Evolutionary conservation across 2,797 vertebrate genomes (phyloP).

Genomic region (Falco concolor): DNA sequence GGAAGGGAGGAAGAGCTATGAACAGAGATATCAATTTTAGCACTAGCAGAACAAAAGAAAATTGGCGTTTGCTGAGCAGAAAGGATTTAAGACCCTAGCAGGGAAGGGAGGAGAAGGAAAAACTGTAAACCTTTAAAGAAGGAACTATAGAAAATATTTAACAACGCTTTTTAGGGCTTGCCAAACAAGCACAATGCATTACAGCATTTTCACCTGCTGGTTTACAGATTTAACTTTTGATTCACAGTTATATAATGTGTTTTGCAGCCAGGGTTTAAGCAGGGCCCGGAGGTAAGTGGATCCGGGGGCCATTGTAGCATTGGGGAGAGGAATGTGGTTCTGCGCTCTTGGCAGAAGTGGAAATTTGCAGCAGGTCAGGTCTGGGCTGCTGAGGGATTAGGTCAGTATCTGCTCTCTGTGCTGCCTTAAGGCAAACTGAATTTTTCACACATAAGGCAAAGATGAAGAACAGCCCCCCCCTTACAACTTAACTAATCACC

Average conservation of each 20-base stretch:
- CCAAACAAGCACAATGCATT: background rate
- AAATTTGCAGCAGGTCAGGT: constrained; percentile 27
- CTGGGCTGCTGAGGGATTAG: constrained; percentile 18
- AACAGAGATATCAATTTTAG: background rate
- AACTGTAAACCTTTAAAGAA: background rate
- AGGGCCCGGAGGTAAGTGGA: background rate
- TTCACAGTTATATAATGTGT: background rate
- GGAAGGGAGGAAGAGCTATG: background rate
- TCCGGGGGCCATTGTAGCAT: background rate
- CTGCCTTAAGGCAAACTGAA: constrained; percentile 23
- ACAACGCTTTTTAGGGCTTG: background rate
- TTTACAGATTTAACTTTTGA: background rate
- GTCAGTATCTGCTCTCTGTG: background rate
- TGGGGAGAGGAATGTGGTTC: constrained; percentile 10
- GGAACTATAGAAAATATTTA: background rate
- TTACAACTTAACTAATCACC: background rate
- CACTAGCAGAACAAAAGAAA: background rate
- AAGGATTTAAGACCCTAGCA: background rate
- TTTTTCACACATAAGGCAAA: background rate
- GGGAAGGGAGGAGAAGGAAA: background rate
- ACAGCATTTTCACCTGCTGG: background rate
- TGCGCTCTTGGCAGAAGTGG: background rate
- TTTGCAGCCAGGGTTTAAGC: background rate
- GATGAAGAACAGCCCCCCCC: background rate
- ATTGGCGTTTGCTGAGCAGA: background rate